Conservation (phyloP, 2,888 invertebrate genomes). For the Trichacis sp. region DNA sequence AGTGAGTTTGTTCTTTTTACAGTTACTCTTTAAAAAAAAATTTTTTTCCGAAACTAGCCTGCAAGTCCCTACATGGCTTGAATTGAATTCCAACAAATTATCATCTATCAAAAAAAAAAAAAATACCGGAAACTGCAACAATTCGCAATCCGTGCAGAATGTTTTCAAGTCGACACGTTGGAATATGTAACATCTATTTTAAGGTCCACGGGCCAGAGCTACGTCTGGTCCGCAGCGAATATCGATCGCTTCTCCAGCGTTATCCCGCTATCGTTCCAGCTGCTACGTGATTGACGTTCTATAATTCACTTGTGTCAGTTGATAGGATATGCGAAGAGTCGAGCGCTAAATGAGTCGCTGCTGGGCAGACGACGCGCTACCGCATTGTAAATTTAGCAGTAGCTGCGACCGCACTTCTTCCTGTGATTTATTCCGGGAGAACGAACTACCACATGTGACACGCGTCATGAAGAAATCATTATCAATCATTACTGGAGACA, state of each 20-base stretch:
- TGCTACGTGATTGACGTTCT: slow-evolving; percentile 54
- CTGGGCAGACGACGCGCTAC: slow-evolving; percentile 20
- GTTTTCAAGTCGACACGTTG: slow-evolving; percentile 6
- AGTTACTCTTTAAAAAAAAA: no score
- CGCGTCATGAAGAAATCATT: slow-evolving; percentile 17
- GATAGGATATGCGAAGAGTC: slow-evolving; percentile 52
- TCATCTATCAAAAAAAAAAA: no score
- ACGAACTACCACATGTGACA: slow-evolving; percentile 17
- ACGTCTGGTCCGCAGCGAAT: slow-evolving; percentile 45
- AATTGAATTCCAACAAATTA: no score
- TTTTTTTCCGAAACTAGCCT: no score
- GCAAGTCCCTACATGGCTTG: no score
- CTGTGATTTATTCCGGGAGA: slow-evolving; percentile 29
- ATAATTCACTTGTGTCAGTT: slow-evolving; percentile 58
- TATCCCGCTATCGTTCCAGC: slow-evolving; percentile 42
- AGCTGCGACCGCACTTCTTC: slow-evolving; percentile 22
- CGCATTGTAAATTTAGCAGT: slow-evolving; percentile 23
- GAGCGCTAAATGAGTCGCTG: slow-evolving; percentile 28
- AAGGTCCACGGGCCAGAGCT: slow-evolving; percentile 18
- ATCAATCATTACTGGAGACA: background rate
- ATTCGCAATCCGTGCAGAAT: no score
- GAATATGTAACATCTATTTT: slow-evolving; percentile 11
- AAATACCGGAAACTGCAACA: no score
- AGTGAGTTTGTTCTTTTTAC: no score
- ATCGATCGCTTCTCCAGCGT: slow-evolving; percentile 51